A percentile compares a stretch with the other conserved stretches of the same genome.
Conservation (phyloP, 1,140 invertebrate genomes). For the Formica exsecta region DNA sequence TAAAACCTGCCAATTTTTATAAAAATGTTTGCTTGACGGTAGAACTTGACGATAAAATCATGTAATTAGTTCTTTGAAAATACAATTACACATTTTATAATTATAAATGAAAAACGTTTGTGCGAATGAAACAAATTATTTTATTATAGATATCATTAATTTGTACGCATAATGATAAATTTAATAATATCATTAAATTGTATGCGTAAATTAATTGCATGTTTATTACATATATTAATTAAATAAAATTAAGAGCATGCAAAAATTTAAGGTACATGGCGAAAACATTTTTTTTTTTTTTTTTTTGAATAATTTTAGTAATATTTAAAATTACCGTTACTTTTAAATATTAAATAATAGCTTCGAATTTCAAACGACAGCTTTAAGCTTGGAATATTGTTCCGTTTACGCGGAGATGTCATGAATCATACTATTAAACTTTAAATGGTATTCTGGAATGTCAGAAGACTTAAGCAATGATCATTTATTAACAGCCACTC, state of each 20-base stretch:
- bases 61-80: neutral
- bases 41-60: neutral
- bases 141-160: neutral
- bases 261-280: neutral
- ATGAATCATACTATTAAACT: neutral
- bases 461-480: neutral
- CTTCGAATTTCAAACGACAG: neutral
- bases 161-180: too few species aligned
- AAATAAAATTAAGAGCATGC: neutral
- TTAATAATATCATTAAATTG: neutral
- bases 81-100: constrained; percentile 8
- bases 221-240: neutral
- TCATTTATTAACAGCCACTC: neutral
- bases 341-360: constrained; percentile 2
- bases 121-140: neutral
- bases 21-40: neutral
- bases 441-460: neutral
- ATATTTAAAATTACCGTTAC: neutral
- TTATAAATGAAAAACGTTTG: neutral
- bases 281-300: too few species aligned
- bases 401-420: neutral
- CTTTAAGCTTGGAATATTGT: neutral
- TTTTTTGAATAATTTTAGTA: neutral
- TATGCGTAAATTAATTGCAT: neutral
- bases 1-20: neutral